Percentiles rank a stretch among this genome's conserved stretches.
Evolutionary conservation across 1,140 invertebrate species (phyloP).

Genomic region (Lepidurus apus): DNA sequence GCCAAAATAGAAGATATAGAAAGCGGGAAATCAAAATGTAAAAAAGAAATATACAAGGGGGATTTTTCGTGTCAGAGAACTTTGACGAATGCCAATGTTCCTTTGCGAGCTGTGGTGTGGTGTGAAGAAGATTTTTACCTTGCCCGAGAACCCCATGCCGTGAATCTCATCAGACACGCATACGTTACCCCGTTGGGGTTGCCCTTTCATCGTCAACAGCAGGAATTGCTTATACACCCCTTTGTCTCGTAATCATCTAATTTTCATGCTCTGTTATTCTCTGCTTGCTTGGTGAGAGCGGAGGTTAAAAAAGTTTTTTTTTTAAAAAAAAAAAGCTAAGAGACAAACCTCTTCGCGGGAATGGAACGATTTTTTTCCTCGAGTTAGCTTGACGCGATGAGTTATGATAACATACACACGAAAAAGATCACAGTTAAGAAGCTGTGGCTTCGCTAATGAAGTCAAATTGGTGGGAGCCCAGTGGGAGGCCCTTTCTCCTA

Average conservation of each 20-base stretch:
- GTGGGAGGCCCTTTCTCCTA: not conserved
- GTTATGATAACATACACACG: not conserved
- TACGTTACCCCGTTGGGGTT: conserved; percentile 18
- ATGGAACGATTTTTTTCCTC: conserved; percentile 1
- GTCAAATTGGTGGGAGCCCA: conserved; percentile 3
- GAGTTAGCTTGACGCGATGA: conserved; percentile 9
- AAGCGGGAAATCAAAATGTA: not conserved
- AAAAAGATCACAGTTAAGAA: conserved; percentile 9
- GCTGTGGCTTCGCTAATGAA: not conserved
- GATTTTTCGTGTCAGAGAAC: not conserved
- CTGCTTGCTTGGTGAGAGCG: conserved; percentile 8
- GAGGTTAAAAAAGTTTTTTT: not conserved
- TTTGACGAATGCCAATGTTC: conserved; percentile 15
- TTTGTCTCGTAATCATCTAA: conserved; percentile 22
- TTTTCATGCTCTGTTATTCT: conserved; percentile 22
- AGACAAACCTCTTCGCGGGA: not conserved
- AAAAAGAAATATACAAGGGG: not conserved
- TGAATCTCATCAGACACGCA: conserved; percentile 21
- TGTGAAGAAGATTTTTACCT: conserved; percentile 19
- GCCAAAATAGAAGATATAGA: not conserved
- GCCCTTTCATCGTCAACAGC: conserved; percentile 20
- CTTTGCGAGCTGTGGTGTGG: conserved; percentile 14
- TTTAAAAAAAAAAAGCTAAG: not conserved
- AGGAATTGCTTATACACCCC: conserved; percentile 14
- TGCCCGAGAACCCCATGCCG: conserved; percentile 1